phyloP scores from a whole-genome alignment of 2,888 invertebrate genomes.

The Loripinus fragilis region DNA sequence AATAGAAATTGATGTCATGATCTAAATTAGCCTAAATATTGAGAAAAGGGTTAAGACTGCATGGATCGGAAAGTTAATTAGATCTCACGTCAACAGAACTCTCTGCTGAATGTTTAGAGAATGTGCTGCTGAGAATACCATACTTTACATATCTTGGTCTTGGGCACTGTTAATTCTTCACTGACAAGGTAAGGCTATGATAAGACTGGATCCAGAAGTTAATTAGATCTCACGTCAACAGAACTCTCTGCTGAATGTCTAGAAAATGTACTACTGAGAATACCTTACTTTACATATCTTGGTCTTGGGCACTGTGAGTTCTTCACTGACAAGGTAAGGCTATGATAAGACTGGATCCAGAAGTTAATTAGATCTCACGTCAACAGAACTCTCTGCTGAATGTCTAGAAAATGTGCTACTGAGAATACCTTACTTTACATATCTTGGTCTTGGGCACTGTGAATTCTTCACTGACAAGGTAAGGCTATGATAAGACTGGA shows the following conservation, averaged over 20 bases:
- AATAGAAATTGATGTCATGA: too few relatives aligned
- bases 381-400: constrained; percentile 97
- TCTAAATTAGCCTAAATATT: too few relatives aligned
- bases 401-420: constrained; percentile 96
- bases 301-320: constrained; percentile 99
- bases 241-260: constrained; percentile 97
- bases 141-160: constrained; percentile 93
- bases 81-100: constrained; percentile 99
- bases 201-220: too few relatives aligned
- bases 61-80: too few relatives aligned
- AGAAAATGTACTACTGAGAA: constrained; percentile 94
- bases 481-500: too few relatives aligned
- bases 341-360: too few relatives aligned
- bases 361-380: constrained; percentile 99
- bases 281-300: constrained; percentile 91
- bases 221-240: constrained; percentile 98
- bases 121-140: constrained; percentile 94
- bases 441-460: constrained; percentile 97
- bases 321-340: constrained; percentile 93
- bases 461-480: constrained; percentile 98
- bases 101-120: constrained; percentile 95
- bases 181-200: constrained; percentile 91
- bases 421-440: constrained; percentile 90
- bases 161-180: constrained; percentile 98
- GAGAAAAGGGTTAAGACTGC: too few relatives aligned